These are phyloP conservation scores for Schizopygopsis pylzovi DNA, from an alignment of 2,797 vertebrate species.

Conservation along the genomic window DNA sequence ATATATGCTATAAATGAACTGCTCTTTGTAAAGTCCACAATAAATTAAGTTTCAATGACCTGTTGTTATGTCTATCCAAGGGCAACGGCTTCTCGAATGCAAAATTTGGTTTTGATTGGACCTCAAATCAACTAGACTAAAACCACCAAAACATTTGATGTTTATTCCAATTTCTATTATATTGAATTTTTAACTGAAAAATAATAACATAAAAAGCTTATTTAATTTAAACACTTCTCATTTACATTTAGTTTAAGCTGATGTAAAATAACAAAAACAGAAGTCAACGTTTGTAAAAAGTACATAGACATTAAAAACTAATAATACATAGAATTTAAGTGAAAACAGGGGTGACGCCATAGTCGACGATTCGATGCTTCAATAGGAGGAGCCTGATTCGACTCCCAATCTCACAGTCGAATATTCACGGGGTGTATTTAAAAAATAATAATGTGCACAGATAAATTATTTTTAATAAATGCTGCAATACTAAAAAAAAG, in stretches of 20 bases:
- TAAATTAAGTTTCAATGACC: neutral
- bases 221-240: neutral
- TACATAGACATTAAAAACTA: neutral
- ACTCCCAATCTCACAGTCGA: too few relatives aligned
- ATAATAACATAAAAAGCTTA: neutral
- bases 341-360: too few relatives aligned
- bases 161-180: neutral
- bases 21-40: neutral
- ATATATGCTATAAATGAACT: neutral
- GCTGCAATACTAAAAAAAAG: neutral
- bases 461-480: neutral
- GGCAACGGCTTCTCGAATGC: neutral
- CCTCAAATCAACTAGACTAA: neutral
- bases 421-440: too few relatives aligned
- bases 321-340: neutral
- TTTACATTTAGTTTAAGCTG: neutral
- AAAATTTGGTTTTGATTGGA: neutral
- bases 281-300: neutral
- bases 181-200: neutral
- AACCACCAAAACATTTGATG: neutral
- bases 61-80: neutral
- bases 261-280: neutral
- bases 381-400: too few relatives aligned
- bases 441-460: too few relatives aligned
- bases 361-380: too few relatives aligned